phyloP scores from a whole-genome alignment of 2,113 vertebrate genomes.

The Suncus etruscus region DNA sequence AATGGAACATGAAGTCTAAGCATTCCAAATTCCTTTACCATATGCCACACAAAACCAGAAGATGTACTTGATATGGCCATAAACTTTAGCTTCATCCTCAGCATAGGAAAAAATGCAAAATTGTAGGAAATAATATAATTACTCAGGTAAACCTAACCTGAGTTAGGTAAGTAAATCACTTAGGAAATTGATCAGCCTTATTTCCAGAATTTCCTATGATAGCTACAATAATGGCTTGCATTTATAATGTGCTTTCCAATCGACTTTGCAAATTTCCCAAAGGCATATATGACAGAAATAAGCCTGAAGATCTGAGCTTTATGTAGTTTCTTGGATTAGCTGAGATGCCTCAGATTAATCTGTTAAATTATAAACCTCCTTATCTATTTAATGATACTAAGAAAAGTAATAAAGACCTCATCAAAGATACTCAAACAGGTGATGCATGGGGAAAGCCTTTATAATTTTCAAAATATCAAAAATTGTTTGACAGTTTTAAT shows the following conservation, averaged over 20 bases:
- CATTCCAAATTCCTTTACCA: not conserved
- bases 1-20: not conserved
- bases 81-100: not conserved
- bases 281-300: not conserved
- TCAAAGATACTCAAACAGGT: not conserved
- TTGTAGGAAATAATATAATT: not conserved
- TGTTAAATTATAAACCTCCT: not conserved
- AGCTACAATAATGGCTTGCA: not conserved
- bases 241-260: not conserved
- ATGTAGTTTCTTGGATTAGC: not conserved
- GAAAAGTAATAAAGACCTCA: not conserved
- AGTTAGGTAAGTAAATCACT: not conserved
- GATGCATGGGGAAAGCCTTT: not conserved
- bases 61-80: not conserved
- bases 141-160: constrained; percentile 21
- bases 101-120: not conserved
- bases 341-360: constrained; percentile 25
- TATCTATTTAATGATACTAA: not conserved
- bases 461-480: not conserved
- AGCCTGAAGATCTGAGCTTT: not conserved
- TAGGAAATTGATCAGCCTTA: not conserved
- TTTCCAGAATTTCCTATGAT: not conserved
- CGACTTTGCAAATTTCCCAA: not conserved
- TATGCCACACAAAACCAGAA: not conserved
- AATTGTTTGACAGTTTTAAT: no score